Evolutionary conservation across 2,888 invertebrate species (phyloP).

Genomic region (Hybos culiciformis): DNA sequence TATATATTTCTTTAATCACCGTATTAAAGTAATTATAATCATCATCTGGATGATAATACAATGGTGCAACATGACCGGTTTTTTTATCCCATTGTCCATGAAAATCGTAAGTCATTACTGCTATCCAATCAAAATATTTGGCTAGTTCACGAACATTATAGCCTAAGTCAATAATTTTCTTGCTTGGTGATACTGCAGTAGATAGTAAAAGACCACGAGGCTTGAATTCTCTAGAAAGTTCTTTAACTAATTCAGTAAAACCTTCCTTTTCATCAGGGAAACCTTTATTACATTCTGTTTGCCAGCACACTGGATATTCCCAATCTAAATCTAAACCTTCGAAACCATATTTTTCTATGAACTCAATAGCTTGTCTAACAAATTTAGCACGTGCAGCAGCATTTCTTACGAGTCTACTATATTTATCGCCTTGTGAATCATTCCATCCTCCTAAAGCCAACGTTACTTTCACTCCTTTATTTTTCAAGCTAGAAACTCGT

Average conservation of each 20-base stretch:
- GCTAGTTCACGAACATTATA: constrained; percentile 69
- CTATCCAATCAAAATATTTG: constrained; percentile 72
- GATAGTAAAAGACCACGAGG: constrained; percentile 59
- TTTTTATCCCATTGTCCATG: constrained; percentile 88
- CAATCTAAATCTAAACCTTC: constrained; percentile 92
- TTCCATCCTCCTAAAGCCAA: constrained; percentile 93
- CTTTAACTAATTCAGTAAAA: constrained; percentile 59
- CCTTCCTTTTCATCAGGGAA: constrained; percentile 69
- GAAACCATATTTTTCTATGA: constrained; percentile 67
- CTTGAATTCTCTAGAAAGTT: constrained; percentile 52
- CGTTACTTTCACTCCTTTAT: constrained; percentile 68
- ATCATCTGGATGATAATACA: constrained; percentile 70
- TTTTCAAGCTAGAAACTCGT: constrained; percentile 62
- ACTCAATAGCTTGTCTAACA: constrained; percentile 57
- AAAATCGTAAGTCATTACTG: constrained; percentile 86
- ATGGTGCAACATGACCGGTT: constrained; percentile 78
- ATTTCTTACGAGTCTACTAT: constrained; percentile 69
- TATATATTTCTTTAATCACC: constrained; percentile 37
- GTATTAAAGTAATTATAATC: constrained; percentile 71
- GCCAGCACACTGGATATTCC: constrained; percentile 66
- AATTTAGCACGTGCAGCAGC: constrained; percentile 59
- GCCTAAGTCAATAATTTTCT: constrained; percentile 72
- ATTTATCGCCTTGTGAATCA: constrained; percentile 81
- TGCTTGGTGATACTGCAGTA: constrained; percentile 77
- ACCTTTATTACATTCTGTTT: constrained; percentile 76